Evolutionary conservation across 2,797 vertebrate genomes (phyloP).

Genomic region (Pterois miles): DNA sequence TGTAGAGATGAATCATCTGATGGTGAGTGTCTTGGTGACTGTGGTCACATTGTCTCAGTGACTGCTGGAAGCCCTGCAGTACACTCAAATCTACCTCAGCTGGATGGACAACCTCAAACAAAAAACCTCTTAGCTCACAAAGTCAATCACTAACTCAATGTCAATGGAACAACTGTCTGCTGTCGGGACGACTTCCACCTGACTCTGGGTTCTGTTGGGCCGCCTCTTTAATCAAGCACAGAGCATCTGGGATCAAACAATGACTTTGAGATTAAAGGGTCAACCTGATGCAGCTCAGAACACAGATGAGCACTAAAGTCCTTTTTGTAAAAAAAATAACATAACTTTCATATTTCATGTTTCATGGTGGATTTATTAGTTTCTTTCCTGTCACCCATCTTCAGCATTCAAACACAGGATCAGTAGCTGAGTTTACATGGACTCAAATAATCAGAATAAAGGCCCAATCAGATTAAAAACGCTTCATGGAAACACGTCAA

Average conservation of each 20-base stretch:
- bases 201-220: not conserved
- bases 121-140: slow-evolving; percentile 30
- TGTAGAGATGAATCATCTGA: no score
- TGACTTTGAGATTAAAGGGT: not conserved
- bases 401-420: not conserved
- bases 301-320: no score
- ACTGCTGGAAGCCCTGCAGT: no score
- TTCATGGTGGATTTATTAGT: no score
- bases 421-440: no score
- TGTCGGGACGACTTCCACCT: slow-evolving; percentile 14
- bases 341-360: not conserved
- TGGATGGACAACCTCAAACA: slow-evolving; percentile 22
- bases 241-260: not conserved
- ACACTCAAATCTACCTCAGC: not conserved
- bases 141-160: slow-evolving; percentile 44
- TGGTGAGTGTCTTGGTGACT: no score
- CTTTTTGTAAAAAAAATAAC: no score
- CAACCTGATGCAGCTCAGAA: not conserved
- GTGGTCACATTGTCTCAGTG: no score
- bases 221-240: not conserved
- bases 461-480: no score
- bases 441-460: no score
- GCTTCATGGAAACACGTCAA: no score
- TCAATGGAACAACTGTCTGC: slow-evolving; percentile 17
- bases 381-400: no score